These are phyloP conservation scores for Vandiemenella viatica DNA, from an alignment of 2,888 invertebrate genomes.

Conservation along the genomic window DNA sequence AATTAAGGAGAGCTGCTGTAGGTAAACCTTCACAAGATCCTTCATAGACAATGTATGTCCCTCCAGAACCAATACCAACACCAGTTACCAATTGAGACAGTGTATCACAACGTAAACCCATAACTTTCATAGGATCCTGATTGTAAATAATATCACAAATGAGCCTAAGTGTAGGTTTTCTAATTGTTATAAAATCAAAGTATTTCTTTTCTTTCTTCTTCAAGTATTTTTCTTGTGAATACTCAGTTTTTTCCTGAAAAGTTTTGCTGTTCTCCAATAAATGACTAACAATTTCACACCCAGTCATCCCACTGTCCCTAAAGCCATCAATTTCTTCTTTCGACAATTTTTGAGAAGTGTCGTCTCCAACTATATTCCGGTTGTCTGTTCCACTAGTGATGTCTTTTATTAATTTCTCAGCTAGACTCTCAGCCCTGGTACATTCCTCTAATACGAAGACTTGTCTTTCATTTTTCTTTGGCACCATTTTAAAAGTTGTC, in stretches of 20 bases:
- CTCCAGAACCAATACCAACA: slow-evolving; percentile 63
- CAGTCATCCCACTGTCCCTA: slow-evolving; percentile 57
- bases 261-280: slow-evolving; percentile 84
- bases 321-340: slow-evolving; percentile 69
- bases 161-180: slow-evolving; percentile 66
- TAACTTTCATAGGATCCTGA: slow-evolving; percentile 57
- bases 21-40: slow-evolving; percentile 75
- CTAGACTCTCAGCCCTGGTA: slow-evolving; percentile 33
- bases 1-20: slow-evolving; percentile 66
- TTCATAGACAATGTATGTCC: slow-evolving; percentile 63
- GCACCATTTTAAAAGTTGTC: slow-evolving; percentile 60
- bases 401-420: slow-evolving; percentile 46
- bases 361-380: slow-evolving; percentile 63
- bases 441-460: slow-evolving; percentile 38
- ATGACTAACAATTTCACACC: slow-evolving; percentile 69
- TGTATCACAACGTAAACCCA: slow-evolving; percentile 70
- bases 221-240: slow-evolving; percentile 84
- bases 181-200: slow-evolving; percentile 63
- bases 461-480: slow-evolving; percentile 37
- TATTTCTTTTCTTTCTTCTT: slow-evolving; percentile 92
- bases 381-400: slow-evolving; percentile 61
- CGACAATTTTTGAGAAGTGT: slow-evolving; percentile 66
- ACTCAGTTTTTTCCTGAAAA: slow-evolving; percentile 80
- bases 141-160: slow-evolving; percentile 71
- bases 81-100: slow-evolving; percentile 75